A percentile compares a stretch with the other conserved stretches of the same genome.
Conservation (phyloP, 2,797 vertebrate species). For the Acipenser transmontanus region DNA sequence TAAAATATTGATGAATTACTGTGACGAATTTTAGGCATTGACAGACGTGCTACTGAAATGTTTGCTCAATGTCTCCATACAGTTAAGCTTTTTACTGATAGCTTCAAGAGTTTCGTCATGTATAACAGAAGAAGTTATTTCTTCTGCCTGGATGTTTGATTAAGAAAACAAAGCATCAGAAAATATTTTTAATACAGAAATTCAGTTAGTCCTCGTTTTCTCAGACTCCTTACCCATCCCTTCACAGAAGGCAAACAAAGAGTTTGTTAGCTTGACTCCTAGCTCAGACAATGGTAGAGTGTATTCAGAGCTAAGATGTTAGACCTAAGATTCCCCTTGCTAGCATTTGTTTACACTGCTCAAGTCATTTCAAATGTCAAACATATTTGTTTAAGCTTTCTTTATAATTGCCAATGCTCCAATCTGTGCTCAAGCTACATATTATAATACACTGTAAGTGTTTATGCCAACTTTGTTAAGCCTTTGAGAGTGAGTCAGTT, state of each 20-base stretch:
- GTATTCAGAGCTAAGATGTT: constrained; percentile 13
- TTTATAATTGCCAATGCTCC: constrained; percentile 28
- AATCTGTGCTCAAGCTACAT: too few species aligned
- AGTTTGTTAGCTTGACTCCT: constrained; percentile 24
- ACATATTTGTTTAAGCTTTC: constrained; percentile 38
- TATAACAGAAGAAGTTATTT: too few species aligned
- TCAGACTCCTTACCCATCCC: constrained; percentile 29
- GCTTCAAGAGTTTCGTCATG: constrained; percentile 13
- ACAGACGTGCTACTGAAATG: constrained; percentile 10
- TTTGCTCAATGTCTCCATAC: constrained; percentile 2
- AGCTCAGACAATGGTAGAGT: constrained; percentile 23
- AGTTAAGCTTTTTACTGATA: constrained; percentile 17
- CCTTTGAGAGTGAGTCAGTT: too few species aligned
- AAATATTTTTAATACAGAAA: constrained; percentile 20
- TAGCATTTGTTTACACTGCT: constrained; percentile 36
- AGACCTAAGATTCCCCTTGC: constrained; percentile 17
- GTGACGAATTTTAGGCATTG: constrained; percentile 8
- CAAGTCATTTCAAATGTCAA: constrained; percentile 36
- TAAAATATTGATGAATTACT: constrained; percentile 6
- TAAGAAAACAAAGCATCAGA: constrained; percentile 25
- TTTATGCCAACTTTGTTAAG: too few species aligned
- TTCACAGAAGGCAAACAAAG: constrained; percentile 17
- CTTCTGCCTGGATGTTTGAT: background rate
- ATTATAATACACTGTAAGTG: too few species aligned
- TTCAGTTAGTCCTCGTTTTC: constrained; percentile 26